Evolutionary conservation across 2,888 invertebrate species (phyloP), one percentile per base, ranked within the genome.

Genomic region (Xanthorhoe designata): DNA sequence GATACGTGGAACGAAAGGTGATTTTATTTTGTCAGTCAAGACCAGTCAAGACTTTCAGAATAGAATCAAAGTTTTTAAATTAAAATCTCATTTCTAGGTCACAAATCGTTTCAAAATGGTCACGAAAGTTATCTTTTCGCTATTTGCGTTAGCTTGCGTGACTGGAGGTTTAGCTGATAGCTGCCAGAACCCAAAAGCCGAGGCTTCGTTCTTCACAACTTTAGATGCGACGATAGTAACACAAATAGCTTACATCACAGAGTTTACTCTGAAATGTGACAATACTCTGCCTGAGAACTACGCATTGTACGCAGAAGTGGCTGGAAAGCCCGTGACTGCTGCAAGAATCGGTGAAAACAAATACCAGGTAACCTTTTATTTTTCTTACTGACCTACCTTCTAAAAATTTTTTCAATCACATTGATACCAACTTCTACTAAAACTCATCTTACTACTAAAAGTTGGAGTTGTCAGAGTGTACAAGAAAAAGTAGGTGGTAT

Each of bases 181-280:
- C 71, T 93, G 92, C 80, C 82, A 87, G 73, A 96, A 95, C 78
- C 96, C 96, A 5, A 94, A 96, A 92, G 95, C 96, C 10, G 94
- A 95, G 65, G 95, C 97, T n/a, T 95, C 95, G 60, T 96, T 96
- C 0, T 99, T 98, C 89, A 98, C 98, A 54, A 98, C 98, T 17
- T 95, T 96, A 86, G 99, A 99, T 94, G 98, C 98, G 0, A 98
- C 98, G 55, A 96, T 99, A 69, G 96, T 99, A 10, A 96, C 97
- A 72, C 97, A 95, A 84, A 97, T 99, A 75, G 98, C 98, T 0
- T 98, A 97, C 88, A 96, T 99, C 78, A 96, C 97, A 13, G 98
- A 99, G 89, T 98, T 99, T 90, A 94, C 96, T 9, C 91, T 99
- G 51, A 96, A 96, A 82, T 99, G 99, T 83, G 94, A 94, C 74